Evolutionary conservation across 2,797 vertebrate genomes (phyloP), one percentile per base, ranked within the genome.

Genomic region (Schizopygopsis pylzovi): DNA sequence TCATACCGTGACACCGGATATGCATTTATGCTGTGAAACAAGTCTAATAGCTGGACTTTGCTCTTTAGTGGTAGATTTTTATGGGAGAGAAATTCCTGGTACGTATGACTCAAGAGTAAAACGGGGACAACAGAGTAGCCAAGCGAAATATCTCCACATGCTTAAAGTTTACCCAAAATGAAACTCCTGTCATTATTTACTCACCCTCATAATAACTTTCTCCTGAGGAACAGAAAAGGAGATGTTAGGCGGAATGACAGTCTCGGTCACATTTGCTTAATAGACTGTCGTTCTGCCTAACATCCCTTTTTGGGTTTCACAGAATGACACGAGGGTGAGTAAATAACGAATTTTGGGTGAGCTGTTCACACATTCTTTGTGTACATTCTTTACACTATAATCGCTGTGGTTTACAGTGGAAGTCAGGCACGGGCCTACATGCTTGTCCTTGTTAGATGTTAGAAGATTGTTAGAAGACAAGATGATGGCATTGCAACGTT

Each of bases 41-140:
- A 39, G 37, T 25, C 12, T 56, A 79, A 47, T 39, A 54, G 65
- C 2, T 79, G 85, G 61, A 89, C 89, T 89, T 89, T 89, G 88
- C 52, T 82, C 82, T 73, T 39, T n/a, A 65, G 59, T 72, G 41
- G 41, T 43, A 2, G 8, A 43, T 43, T 43, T 43, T 67, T 43
- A 83, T 37, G 61, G 61, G 68, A 16, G 8, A 33, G 63, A 78
- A 61, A 70, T 87, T 8, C 13, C 78, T 71, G 65, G 47, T 49
- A 65, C 73, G 72, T 6, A 72, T 77, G 81, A 81, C 43, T 86
- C 88, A 63, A 54, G 56, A 72, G 33, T 11, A 70, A 5, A 39
- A 59, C 16, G 18, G 20, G 22, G 52, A 80, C 70, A 22, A 18
- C 10, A 81, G 3, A 28, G 13, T 10, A 43, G 9, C 4, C 9